These are phyloP conservation scores for Drosophila anomalata DNA, from an alignment of 2,888 invertebrate genomes.

Conservation along the genomic window DNA sequence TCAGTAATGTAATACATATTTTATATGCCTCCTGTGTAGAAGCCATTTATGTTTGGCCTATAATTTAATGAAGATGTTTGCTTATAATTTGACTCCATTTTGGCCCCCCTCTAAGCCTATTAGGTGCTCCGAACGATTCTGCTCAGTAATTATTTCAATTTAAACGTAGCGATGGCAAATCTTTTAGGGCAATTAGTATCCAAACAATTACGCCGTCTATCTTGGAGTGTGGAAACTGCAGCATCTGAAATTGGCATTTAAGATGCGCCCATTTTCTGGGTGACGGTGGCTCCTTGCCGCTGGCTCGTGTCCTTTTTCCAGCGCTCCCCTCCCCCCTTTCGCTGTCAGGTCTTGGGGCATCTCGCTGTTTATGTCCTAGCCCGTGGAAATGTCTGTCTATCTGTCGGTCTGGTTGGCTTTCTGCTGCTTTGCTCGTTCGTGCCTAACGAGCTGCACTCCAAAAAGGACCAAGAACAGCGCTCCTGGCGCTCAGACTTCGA, in stretches of 20 bases:
- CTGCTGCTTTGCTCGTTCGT: constrained; percentile 65
- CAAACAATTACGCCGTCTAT: constrained; percentile 20
- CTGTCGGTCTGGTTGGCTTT: constrained; percentile 30
- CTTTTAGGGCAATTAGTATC: constrained; percentile 31
- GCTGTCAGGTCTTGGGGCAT: constrained; percentile 33
- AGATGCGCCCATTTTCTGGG: constrained; percentile 40
- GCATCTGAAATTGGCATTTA: constrained; percentile 66
- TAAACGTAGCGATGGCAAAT: constrained; percentile 21
- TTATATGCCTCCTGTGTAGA: not conserved
- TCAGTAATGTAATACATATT: not conserved
- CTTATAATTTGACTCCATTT: not conserved
- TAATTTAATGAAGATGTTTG: not conserved
- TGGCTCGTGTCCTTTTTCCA: not conserved
- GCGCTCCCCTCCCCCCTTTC: not conserved
- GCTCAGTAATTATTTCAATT: constrained; percentile 21
- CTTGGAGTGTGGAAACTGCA: constrained; percentile 56
- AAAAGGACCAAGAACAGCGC: constrained; percentile 49
- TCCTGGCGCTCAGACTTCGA: constrained; percentile 50
- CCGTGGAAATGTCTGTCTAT: constrained; percentile 2
- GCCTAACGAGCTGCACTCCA: constrained; percentile 77
- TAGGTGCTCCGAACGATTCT: not conserved
- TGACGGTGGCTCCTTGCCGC: constrained; percentile 1
- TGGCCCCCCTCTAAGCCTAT: not conserved
- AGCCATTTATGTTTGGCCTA: not conserved
- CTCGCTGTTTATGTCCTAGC: constrained; percentile 75